Base-by-base conservation (phyloP, 1,140 invertebrate genomes). In the Dendroctonus ponderosae region DNA sequence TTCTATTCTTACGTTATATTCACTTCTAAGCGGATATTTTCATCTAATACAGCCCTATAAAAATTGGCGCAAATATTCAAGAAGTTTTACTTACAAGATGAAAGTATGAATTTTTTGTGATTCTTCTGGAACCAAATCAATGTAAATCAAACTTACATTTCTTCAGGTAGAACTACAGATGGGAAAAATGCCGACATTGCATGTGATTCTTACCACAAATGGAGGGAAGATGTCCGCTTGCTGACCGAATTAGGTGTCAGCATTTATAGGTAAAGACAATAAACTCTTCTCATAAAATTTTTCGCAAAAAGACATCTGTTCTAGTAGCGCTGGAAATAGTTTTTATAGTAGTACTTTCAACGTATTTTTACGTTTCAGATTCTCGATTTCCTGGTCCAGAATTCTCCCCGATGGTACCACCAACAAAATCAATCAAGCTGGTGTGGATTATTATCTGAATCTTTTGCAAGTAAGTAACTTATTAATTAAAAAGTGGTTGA, bases 301-400 rank as follows among this genome's bases (percentile, higher is more conserved):
- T 26, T 2, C 26, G 26, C 26, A 26, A 26, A 26, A 26, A 26
- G 3, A 26, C 26, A 26, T 26, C 26, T 3, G 26, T 26, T 26
- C 26, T 26, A 26, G 26, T 26, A 26, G 3, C 26, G 26, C 26
- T 2, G 1, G 26, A 26, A 26, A 1, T 26, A 46, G 5, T 12
- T 46, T 2, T 46, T 46, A 12, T 11, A 46, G 9, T 46, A 46
- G 5, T 12, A 46, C 5, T 46, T 46, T 9, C 9, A 9, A 46
- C 44, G 9, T 11, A 46, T 9, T 46, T 52, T 15, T 15, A 52
- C 4, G 8, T 60, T 7, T 42, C 71, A 79, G 86, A 6, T 85
- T 88, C 73, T 88, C 86, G 0, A 71, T 88, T 51, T 82, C 85
- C 15, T 88, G 87, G 86, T 69, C 85, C 0, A 72, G 85, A 64